These are phyloP conservation scores for Araneus ventricosus DNA, from an alignment of 1,140 invertebrate species.

Conservation along the genomic window DNA sequence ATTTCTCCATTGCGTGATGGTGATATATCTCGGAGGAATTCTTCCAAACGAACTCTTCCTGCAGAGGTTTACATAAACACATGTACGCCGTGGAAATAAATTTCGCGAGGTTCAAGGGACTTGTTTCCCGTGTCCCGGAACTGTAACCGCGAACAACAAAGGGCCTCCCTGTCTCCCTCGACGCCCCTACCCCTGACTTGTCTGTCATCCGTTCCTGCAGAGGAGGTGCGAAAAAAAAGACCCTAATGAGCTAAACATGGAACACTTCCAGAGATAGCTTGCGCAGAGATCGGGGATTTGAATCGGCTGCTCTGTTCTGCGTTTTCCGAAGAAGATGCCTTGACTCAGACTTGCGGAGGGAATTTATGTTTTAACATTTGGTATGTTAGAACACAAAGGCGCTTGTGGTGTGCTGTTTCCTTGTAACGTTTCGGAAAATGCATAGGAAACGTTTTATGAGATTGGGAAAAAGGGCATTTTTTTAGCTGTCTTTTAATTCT, in stretches of 20 bases:
- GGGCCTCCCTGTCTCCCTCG: neutral
- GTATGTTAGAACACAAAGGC: too few species aligned
- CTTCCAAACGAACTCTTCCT: neutral
- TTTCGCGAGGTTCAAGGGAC: conserved; percentile 14
- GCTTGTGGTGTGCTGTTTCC: too few species aligned
- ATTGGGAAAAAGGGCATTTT: too few species aligned
- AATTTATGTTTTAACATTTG: too few species aligned
- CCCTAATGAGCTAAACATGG: conserved; percentile 52
- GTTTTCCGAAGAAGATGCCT: too few species aligned
- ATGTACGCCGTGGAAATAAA: conserved; percentile 26
- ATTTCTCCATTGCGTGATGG: too few species aligned
- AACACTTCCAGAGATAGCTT: conserved; percentile 36
- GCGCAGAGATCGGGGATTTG: neutral
- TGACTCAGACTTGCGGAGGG: too few species aligned
- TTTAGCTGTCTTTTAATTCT: too few species aligned
- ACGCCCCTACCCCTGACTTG: neutral
- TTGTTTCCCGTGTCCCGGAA: conserved; percentile 7
- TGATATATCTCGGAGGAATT: too few species aligned
- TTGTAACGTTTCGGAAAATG: too few species aligned
- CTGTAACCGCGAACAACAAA: conserved; percentile 29
- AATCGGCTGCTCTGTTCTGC: neutral
- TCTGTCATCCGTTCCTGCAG: conserved; percentile 5
- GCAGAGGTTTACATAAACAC: conserved; percentile 2
- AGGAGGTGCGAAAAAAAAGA: conserved; percentile 34
- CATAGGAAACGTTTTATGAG: too few species aligned